Percentiles rank a stretch among this genome's conserved stretches.
phyloP scores from a whole-genome alignment of 2,888 invertebrate species.

The Cryptops parisi region DNA sequence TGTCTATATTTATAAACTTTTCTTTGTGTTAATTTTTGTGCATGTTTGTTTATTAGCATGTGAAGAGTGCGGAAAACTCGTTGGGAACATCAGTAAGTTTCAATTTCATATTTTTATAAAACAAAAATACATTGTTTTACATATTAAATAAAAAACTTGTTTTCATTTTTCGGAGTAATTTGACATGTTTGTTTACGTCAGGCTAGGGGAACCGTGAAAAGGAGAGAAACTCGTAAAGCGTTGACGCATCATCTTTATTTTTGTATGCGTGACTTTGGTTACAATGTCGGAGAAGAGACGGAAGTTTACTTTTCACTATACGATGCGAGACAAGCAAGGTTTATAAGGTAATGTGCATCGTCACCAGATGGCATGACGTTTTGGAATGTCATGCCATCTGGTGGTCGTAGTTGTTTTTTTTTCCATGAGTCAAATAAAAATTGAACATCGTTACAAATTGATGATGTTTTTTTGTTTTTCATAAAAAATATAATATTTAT shows the following conservation, averaged over 20 bases:
- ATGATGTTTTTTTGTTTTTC: neutral
- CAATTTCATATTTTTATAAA: no score
- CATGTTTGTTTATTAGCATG: constrained; percentile 34
- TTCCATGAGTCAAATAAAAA: no score
- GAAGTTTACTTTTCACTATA: constrained; percentile 77
- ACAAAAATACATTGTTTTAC: constrained; percentile 2
- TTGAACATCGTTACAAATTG: neutral
- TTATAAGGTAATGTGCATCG: constrained; percentile 46
- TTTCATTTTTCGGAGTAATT: neutral
- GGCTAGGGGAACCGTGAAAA: constrained; percentile 43
- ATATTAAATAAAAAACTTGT: constrained; percentile 3
- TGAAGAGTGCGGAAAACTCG: constrained; percentile 40
- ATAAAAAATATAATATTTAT: constrained; percentile 3
- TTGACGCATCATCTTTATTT: constrained; percentile 67
- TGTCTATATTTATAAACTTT: neutral
- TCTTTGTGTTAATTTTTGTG: no score
- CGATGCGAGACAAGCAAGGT: constrained; percentile 59
- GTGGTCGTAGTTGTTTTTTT: no score
- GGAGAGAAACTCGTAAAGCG: constrained; percentile 34
- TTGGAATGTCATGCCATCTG: no score
- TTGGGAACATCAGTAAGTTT: constrained; percentile 35
- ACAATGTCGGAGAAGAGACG: constrained; percentile 71
- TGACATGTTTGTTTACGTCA: constrained; percentile 23
- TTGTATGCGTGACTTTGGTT: constrained; percentile 76
- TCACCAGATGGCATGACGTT: no score